Percentiles rank a stretch among this genome's conserved stretches.
These are phyloP conservation scores for Pentamera pediparva DNA, from an alignment of 53 echinoderm and acorn worm genomes.

Conservation along the genomic window DNA sequence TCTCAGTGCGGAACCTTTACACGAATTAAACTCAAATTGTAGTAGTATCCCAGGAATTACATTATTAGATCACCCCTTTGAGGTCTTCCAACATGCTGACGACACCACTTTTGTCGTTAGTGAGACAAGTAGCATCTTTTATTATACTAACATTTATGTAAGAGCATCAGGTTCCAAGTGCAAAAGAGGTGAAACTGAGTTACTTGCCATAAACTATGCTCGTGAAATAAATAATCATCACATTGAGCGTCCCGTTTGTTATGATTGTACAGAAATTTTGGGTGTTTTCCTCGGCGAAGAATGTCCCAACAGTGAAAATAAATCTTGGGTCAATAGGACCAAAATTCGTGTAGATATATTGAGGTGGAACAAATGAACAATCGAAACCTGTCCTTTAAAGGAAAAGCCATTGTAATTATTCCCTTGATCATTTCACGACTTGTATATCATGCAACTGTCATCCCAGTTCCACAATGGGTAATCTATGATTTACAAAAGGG, in stretches of 20 bases:
- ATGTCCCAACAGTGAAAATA: background rate
- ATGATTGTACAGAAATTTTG: background rate
- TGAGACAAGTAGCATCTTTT: too few relatives aligned
- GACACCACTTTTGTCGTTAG: too few relatives aligned
- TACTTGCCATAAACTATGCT: background rate
- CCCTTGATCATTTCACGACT: background rate
- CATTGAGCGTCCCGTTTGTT: background rate
- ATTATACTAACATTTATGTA: conserved; percentile 1
- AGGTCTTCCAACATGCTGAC: too few relatives aligned
- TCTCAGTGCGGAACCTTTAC: too few relatives aligned
- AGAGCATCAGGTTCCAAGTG: too few relatives aligned
- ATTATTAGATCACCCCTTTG: too few relatives aligned
- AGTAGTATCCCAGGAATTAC: too few relatives aligned
- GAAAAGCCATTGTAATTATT: conserved; percentile 3
- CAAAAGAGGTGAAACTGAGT: too few relatives aligned
- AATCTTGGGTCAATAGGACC: background rate
- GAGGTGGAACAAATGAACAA: background rate
- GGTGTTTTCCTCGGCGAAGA: background rate
- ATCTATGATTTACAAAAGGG: background rate
- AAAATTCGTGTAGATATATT: background rate
- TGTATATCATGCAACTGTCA: background rate
- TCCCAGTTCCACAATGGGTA: background rate
- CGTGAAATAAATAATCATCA: background rate
- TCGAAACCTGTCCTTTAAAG: background rate
- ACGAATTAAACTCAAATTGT: too few relatives aligned